Conservation (phyloP, 2,888 invertebrate species). For the Ophion costatus region DNA sequence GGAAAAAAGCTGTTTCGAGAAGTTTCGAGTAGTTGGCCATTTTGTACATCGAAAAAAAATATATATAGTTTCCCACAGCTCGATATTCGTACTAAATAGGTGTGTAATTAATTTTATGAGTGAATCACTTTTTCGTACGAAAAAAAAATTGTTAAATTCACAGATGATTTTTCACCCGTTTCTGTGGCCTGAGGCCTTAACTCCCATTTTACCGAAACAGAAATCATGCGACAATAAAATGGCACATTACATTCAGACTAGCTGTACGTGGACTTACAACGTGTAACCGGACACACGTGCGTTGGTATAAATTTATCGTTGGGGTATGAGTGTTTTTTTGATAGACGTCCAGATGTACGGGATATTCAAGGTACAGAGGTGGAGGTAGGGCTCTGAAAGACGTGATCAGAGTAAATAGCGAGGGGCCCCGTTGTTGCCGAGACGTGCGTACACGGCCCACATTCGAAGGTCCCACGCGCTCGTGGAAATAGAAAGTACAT, state of each 20-base stretch:
- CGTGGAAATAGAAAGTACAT: conserved; percentile 66
- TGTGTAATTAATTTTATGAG: too few relatives aligned
- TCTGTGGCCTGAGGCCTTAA: too few relatives aligned
- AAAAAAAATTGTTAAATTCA: too few relatives aligned
- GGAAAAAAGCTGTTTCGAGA: too few relatives aligned
- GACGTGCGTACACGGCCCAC: conserved; percentile 60
- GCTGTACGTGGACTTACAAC: neutral
- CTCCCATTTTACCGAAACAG: neutral
- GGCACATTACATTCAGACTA: neutral
- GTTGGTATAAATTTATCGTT: conserved; percentile 17
- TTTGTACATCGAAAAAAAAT: too few relatives aligned
- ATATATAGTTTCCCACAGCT: too few relatives aligned
- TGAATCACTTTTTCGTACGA: too few relatives aligned
- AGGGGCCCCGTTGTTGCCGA: conserved; percentile 34
- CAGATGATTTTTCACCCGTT: too few relatives aligned
- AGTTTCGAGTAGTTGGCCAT: too few relatives aligned
- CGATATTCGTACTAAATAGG: too few relatives aligned
- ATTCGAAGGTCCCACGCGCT: conserved; percentile 60
- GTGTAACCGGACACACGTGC: conserved; percentile 21
- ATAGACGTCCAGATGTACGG: conserved; percentile 10
- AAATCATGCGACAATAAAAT: conserved; percentile 2
- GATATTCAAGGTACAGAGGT: conserved; percentile 10
- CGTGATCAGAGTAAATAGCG: conserved; percentile 57
- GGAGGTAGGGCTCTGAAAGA: conserved; percentile 22
- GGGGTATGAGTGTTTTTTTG: neutral